Evolutionary conservation across 1,140 invertebrate species (phyloP).

Genomic region (Bradysia coprophila): DNA sequence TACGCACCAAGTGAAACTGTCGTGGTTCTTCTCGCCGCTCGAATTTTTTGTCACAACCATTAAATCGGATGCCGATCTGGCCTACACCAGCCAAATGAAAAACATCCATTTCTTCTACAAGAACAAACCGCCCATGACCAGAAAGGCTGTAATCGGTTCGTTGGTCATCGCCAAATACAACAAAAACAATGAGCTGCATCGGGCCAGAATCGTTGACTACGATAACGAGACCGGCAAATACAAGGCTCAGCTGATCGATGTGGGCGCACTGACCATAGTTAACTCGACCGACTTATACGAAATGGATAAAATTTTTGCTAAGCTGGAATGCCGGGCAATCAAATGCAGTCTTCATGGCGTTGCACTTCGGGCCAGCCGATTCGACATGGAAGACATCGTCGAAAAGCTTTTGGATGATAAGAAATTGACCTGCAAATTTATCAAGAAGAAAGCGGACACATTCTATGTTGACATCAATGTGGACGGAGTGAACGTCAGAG

Average conservation of each 20-base stretch:
- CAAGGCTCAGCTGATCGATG: conserved; percentile 50
- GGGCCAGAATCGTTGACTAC: conserved; percentile 37
- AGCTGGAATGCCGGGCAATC: conserved; percentile 47
- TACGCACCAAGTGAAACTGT: no score
- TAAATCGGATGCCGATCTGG: no score
- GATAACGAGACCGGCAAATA: conserved; percentile 30
- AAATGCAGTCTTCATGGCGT: conserved; percentile 40
- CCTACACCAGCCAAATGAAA: no score
- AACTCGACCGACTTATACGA: conserved; percentile 39
- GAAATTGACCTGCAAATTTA: conserved; percentile 15
- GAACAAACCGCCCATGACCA: conserved; percentile 25
- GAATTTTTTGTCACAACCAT: conserved; percentile 50
- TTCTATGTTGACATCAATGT: conserved; percentile 14
- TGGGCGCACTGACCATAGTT: conserved; percentile 45
- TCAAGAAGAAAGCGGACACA: conserved; percentile 5
- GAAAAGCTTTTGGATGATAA: conserved; percentile 23
- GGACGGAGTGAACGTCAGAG: conserved; percentile 12
- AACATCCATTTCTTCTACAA: conserved; percentile 44
- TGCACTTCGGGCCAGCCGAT: conserved; percentile 27
- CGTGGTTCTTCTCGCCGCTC: conserved; percentile 41
- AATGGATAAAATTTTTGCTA: conserved; percentile 40
- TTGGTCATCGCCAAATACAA: conserved; percentile 44
- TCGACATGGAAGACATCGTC: conserved; percentile 31
- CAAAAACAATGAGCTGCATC: conserved; percentile 45
- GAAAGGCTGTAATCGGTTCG: conserved; percentile 28